Base-by-base conservation (phyloP, 2,888 invertebrate species). In the Flabesymbios commensalis region DNA sequence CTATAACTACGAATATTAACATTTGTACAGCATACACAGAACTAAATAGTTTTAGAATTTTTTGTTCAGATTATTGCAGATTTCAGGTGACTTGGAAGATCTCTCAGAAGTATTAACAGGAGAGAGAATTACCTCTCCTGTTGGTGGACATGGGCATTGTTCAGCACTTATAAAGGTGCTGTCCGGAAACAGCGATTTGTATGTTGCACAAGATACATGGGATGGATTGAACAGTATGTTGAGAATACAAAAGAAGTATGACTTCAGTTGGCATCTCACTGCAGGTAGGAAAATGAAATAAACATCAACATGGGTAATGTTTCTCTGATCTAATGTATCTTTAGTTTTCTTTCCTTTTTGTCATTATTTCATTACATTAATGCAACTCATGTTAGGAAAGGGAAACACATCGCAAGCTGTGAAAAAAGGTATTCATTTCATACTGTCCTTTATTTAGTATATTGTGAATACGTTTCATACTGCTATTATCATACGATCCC, bases 181-280 rank as follows among this genome's bases (percentile, higher is more conserved):
- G 48, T 87, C 88, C 0, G 87, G 86, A 64, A 81, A 85, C 65
- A 68, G 70, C 24, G 82, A 86, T 71, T 77, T 94, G 32, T 90
- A 88, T 65, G 86, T 91, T 22, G 89, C 91, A 0, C 94, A 94
- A 77, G 91, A 90, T 75, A 89, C 91, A 2, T 93, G 91, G 81
- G 90, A 88, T 77, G 89, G 90, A 65, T 93, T 90, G 77, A 86
- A 88, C 33, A 87, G 88, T 67, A 94, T 94, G 94, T 85, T 92
- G 63, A 87, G 93, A 60, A 87, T 94, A 36, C 85, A 92, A 75
- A 94, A 94, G 81, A 88, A 88, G 59, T 94, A 94, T 84, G 90
- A 90, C 74, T 88, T 95, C 55, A 88, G 88, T 64, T 92, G 88
- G 78, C 61, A 57, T 28, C n/a, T 41, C 17, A 58, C 29, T 33